Evolutionary conservation across 2,113 vertebrate genomes (phyloP).

Genomic region (Channa maculata): DNA sequence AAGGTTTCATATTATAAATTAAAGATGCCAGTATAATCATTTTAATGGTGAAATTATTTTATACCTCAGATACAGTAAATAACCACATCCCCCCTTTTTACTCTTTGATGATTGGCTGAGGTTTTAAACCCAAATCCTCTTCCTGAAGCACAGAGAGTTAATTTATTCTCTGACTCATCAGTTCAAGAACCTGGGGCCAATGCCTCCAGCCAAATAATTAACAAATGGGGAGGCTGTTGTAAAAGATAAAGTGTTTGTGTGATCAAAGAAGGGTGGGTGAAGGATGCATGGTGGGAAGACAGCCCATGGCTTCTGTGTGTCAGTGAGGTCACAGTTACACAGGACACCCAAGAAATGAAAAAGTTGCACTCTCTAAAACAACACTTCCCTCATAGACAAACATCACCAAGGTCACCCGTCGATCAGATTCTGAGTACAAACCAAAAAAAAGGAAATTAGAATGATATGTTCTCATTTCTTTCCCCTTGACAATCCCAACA

Average conservation of each 20-base stretch:
- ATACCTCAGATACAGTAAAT: conserved; percentile 63
- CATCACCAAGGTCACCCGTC: no score
- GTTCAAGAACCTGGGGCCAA: conserved; percentile 47
- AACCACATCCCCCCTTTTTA: conserved; percentile 55
- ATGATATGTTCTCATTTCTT: no score
- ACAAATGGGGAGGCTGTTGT: conserved; percentile 42
- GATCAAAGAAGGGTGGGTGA: conserved; percentile 58
- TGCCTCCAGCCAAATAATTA: conserved; percentile 52
- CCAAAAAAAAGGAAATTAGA: no score
- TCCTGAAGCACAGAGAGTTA: conserved; percentile 36
- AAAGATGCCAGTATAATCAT: conserved; percentile 50
- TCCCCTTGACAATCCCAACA: no score
- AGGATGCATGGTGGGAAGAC: conserved; percentile 18
- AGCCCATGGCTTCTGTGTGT: conserved; percentile 22
- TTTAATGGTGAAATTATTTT: conserved; percentile 64
- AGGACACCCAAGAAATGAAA: no score
- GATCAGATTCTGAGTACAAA: no score
- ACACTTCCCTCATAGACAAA: no score
- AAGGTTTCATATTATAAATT: conserved; percentile 62
- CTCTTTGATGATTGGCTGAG: conserved; percentile 65
- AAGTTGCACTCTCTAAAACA: no score
- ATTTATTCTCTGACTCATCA: conserved; percentile 65
- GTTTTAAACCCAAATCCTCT: conserved; percentile 59
- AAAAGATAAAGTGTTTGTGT: conserved; percentile 47
- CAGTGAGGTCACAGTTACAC: conserved; percentile 4